Evolutionary conservation across 2,797 vertebrate species (phyloP).

Genomic region (Molossus alvarezi): DNA sequence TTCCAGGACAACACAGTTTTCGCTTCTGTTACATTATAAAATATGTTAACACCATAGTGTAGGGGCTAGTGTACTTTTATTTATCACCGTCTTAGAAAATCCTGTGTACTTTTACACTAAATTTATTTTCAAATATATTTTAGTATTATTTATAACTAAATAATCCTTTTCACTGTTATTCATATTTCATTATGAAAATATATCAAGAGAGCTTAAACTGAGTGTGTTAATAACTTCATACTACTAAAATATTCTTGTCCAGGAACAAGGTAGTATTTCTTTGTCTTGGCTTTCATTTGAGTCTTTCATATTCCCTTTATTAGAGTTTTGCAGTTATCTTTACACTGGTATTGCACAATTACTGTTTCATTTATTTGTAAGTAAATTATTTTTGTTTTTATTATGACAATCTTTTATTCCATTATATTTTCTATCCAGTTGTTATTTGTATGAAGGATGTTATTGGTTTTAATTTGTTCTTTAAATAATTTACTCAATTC

Average conservation of each 20-base stretch:
- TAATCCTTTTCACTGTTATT: not conserved
- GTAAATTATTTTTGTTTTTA: constrained; percentile 46
- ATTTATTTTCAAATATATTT: constrained; percentile 30
- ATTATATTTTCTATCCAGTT: not conserved
- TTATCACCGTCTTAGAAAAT: not conserved
- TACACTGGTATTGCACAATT: not conserved
- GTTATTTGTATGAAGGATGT: not conserved
- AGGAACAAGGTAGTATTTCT: not conserved
- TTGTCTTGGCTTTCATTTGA: constrained; percentile 4
- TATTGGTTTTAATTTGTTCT: not conserved
- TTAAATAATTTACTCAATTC: not conserved
- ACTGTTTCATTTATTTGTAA: not conserved
- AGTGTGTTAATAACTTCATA: not conserved
- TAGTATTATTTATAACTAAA: not conserved
- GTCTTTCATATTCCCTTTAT: not conserved
- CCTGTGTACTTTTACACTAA: not conserved
- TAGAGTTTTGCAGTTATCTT: not conserved
- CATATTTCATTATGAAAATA: not conserved
- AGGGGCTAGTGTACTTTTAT: not conserved
- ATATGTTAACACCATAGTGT: not conserved
- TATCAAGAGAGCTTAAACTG: not conserved
- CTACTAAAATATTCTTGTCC: not conserved
- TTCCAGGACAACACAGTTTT: not conserved
- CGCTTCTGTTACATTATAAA: not conserved
- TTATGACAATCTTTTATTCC: not conserved